Percentiles rank a stretch among this genome's conserved stretches.
These are phyloP conservation scores for Dendrolimus houi DNA, from an alignment of 2,888 invertebrate genomes.

Conservation along the genomic window DNA sequence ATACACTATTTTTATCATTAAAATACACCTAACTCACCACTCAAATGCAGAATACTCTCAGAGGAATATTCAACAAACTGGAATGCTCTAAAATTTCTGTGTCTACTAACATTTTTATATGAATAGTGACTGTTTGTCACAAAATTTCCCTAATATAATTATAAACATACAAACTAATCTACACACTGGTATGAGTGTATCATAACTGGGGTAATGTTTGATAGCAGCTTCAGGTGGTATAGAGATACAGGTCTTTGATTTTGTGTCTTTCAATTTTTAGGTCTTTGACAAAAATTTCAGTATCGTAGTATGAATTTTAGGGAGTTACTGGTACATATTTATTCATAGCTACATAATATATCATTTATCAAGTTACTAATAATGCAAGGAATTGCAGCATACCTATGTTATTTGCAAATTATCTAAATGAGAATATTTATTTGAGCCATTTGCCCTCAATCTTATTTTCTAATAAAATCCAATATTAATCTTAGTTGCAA, in stretches of 20 bases:
- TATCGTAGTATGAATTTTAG: no score
- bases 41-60: conserved; percentile 28
- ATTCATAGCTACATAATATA: not conserved
- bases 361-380: not conserved
- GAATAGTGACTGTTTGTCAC: conserved; percentile 12
- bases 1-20: not conserved
- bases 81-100: conserved; percentile 55
- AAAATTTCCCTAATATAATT: conserved; percentile 7
- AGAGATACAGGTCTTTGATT: no score
- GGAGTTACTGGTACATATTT: no score
- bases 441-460: not conserved
- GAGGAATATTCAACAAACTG: conserved; percentile 45
- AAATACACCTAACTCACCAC: not conserved
- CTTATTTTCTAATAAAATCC: not conserved
- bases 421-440: not conserved
- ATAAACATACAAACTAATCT: conserved; percentile 23
- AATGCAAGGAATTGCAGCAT: not conserved
- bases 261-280: no score
- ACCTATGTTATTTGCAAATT: not conserved
- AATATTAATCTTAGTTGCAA: conserved; percentile 4
- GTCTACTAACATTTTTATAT: conserved; percentile 21
- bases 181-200: conserved; percentile 37
- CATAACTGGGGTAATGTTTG: not conserved
- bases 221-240: not conserved
- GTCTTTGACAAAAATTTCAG: no score